phyloP scores from a whole-genome alignment of 2,888 invertebrate genomes.

The Ectropis crepuscularia region DNA sequence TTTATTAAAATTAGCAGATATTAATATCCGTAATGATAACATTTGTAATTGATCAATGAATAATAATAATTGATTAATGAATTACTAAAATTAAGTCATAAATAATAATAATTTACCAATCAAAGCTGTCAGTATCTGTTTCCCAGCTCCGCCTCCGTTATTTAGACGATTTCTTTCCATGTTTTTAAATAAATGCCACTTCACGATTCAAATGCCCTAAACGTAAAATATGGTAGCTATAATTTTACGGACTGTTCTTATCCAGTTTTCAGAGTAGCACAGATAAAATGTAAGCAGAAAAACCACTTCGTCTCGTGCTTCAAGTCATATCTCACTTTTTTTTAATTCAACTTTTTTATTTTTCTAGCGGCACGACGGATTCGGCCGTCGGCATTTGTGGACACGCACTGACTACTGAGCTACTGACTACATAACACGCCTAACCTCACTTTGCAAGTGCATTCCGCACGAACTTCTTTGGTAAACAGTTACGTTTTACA shows the following conservation, averaged over 20 bases:
- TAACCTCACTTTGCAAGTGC: constrained; percentile 33
- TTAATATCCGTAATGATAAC: no score
- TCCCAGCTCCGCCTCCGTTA: constrained; percentile 48
- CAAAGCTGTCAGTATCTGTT: constrained; percentile 65
- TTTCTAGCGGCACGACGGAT: constrained; percentile 9
- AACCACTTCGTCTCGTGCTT: constrained; percentile 20
- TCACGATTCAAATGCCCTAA: constrained; percentile 35
- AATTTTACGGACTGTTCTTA: not conserved
- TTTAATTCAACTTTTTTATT: constrained; percentile 14
- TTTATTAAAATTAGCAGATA: no score
- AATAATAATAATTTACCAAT: constrained; percentile 54
- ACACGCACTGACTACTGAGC: constrained; percentile 20
- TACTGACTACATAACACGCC: constrained; percentile 19
- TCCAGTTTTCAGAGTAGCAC: constrained; percentile 10
- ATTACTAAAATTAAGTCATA: not conserved
- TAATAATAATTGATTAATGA: no score
- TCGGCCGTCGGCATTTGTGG: constrained; percentile 2
- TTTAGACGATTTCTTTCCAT: constrained; percentile 53
- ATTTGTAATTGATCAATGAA: no score
- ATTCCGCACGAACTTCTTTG: constrained; percentile 40
- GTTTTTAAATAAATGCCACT: constrained; percentile 22
- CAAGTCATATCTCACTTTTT: constrained; percentile 33
- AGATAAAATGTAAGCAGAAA: constrained; percentile 24
- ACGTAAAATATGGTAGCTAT: constrained; percentile 40
- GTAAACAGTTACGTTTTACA: constrained; percentile 46